Base-by-base conservation (phyloP, 2,888 invertebrate genomes). In the Lepidonotus clava region DNA sequence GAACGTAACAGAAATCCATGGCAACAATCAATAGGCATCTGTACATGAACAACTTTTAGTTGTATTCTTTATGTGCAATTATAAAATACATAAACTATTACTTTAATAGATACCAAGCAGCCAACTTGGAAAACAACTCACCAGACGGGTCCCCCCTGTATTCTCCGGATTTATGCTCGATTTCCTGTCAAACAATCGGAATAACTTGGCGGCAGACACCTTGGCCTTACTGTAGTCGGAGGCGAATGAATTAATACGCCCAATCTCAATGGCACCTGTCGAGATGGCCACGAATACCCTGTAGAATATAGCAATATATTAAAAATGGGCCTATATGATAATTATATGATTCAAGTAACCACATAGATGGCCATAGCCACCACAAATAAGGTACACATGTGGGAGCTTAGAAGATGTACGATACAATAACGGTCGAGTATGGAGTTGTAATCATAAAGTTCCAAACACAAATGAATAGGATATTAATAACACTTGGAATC, bases 171-270 rank as follows among this genome's bases (percentile, higher is more conserved):
- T 91, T 66, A 94, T 92, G 21, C 86, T 87, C 32, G 93, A 92
- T 87, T 89, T 87, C 21, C 87, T 77, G 71, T 93, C 92, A 5
- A 94, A 86, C 8, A 94, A 89, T 21, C 88, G 85, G 51, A 93
- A 92, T n/a, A 94, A 91, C n/a, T 91, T 90, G 36, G 89, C 89
- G 6, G 93, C 92, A 1, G 94, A 92, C 1, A 89, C 88, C 53
- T 91, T 89, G 8, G 93, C 93, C 85, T 93, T 93, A 1, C 91
- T 91, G 46, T 92, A 92, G 89, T 93, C 92, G 4, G 93, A 92
- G 11, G 92, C 91, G 85, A 92, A 91, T 5, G 91, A 88, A 86
- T 91, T 92, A 18, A 91, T 91, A 71, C 92, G 90, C 6, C 92
- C 93, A 1, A 92, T 85, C 0, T 92, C 91, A 90, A 92, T 36